phyloP scores from a whole-genome alignment of 2,113 vertebrate species.

The Salvelinus namaycush region DNA sequence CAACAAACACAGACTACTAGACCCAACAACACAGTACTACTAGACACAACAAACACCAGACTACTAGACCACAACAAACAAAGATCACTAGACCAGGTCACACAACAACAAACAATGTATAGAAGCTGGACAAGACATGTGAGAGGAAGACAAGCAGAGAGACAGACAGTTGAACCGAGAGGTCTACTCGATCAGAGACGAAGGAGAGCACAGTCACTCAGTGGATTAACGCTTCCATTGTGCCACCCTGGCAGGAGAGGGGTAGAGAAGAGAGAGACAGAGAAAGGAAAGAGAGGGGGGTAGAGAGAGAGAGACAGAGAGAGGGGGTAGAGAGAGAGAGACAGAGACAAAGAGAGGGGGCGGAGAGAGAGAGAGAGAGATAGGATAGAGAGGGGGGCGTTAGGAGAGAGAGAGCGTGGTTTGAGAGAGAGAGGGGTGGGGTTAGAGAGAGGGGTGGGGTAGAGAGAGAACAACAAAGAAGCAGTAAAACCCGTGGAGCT shows the following conservation, averaged over 20 bases:
- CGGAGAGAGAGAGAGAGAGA: slow-evolving; percentile 18
- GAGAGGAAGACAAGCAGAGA: slow-evolving; percentile 7
- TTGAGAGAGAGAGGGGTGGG: no score
- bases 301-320: neutral
- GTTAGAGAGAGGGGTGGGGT: fast-evolving
- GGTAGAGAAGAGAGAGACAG: neutral
- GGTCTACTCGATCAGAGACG: slow-evolving; percentile 42
- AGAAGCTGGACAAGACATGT: slow-evolving; percentile 3
- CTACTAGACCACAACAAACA: no score
- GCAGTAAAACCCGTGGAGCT: no score
- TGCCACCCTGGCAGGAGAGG: slow-evolving; percentile 22
- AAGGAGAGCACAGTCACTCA: slow-evolving; percentile 29
- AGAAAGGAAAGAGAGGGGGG: neutral
- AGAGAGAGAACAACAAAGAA: no score
- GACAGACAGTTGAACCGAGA: slow-evolving; percentile 21
- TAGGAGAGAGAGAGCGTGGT: neutral
- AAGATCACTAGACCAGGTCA: neutral
- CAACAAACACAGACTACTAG: no score
- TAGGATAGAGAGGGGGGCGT: neutral
- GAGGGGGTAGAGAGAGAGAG: neutral
- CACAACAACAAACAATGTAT: neutral
- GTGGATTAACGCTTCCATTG: slow-evolving; percentile 48
- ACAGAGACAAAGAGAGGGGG: slow-evolving; percentile 1
- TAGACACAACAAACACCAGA: neutral
- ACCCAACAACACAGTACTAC: no score